These are phyloP conservation scores for Drosophila pseudoananassae DNA, from an alignment of 1,140 invertebrate genomes.

Conservation along the genomic window DNA sequence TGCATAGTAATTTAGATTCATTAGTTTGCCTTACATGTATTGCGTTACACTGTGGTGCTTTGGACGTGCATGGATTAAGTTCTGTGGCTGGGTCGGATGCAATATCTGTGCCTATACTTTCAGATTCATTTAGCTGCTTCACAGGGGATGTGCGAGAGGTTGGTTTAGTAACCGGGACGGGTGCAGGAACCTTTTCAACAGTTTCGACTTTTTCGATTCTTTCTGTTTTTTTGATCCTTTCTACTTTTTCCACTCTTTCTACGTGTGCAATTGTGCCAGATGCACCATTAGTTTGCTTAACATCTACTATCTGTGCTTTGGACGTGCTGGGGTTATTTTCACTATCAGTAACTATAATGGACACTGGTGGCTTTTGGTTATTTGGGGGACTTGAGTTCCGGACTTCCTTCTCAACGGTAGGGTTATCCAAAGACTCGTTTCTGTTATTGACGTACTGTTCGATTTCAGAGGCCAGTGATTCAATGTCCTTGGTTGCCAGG, in stretches of 20 bases:
- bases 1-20: not conserved
- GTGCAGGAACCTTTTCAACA: not conserved
- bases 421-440: slow-evolving; percentile 38
- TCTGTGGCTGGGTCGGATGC: not conserved
- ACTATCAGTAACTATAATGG: slow-evolving; percentile 4
- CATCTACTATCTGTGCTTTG: not conserved
- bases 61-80: slow-evolving; percentile 1
- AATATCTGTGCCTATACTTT: not conserved
- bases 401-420: not conserved
- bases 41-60: slow-evolving; percentile 12
- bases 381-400: slow-evolving; percentile 9
- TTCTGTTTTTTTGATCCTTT: not conserved
- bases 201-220: not conserved
- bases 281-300: slow-evolving; percentile 16
- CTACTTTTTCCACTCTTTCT: not conserved
- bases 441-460: slow-evolving; percentile 72
- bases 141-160: slow-evolving; percentile 7
- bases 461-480: slow-evolving; percentile 76
- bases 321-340: slow-evolving; percentile 26
- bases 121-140: not conserved
- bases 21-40: slow-evolving; percentile 17
- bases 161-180: not conserved
- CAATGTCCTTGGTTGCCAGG: slow-evolving; percentile 58
- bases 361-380: not conserved
- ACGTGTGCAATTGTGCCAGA: not conserved